Evolutionary conservation across 2,797 vertebrate genomes (phyloP).

Genomic region (Margarornis squamiger): DNA sequence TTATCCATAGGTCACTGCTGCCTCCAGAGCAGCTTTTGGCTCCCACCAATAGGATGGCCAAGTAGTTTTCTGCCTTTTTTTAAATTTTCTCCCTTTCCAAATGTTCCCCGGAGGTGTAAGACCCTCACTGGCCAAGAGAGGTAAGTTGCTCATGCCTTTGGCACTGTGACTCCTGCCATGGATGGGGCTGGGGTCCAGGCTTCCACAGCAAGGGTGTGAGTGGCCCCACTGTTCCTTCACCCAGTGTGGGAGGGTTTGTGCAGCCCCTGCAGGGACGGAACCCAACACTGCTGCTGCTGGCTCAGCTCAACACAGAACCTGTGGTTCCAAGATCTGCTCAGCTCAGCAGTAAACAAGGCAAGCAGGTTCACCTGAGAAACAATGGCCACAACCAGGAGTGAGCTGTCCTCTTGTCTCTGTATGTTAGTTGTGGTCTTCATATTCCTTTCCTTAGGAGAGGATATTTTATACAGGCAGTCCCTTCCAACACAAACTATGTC

Average conservation of each 20-base stretch:
- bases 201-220: not conserved
- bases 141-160: rapidly evolving
- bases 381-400: rapidly evolving
- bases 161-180: not conserved
- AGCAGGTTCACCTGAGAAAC: not conserved
- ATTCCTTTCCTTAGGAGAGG: not conserved
- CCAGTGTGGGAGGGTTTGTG: not conserved
- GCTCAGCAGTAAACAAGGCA: not conserved
- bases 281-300: not conserved
- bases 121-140: not conserved
- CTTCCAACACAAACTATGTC: not conserved
- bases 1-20: not conserved
- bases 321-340: not conserved
- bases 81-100: no score
- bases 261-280: not conserved
- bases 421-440: not conserved
- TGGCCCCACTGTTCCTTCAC: not conserved
- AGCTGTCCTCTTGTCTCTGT: not conserved
- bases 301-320: not conserved
- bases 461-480: not conserved
- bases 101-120: not conserved
- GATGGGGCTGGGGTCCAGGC: not conserved
- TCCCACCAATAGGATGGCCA: rapidly evolving
- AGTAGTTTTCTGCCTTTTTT: not conserved
- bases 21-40: not conserved